phyloP scores from a whole-genome alignment of 2,113 vertebrate species.

The Anolis sagrei region DNA sequence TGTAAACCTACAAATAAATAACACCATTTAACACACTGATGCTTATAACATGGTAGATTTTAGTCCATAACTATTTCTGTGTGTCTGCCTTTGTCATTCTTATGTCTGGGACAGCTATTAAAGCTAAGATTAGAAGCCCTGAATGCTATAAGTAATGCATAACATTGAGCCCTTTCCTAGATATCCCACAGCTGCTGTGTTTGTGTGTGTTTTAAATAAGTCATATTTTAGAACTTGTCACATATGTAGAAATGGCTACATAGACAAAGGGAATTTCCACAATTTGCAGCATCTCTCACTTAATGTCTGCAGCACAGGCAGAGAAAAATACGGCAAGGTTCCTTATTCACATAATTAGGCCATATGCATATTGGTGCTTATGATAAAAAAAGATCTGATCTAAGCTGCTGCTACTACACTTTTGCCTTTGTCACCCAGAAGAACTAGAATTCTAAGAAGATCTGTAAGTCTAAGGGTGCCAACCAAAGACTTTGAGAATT shows the following conservation, averaged over 20 bases:
- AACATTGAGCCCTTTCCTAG: not conserved
- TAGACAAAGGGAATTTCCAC: not conserved
- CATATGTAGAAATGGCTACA: not conserved
- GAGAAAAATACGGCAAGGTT: not conserved
- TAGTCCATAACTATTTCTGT: not conserved
- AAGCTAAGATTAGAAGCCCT: not conserved
- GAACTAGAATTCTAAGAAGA: not conserved
- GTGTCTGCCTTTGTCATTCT: not conserved
- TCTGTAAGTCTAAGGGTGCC: not conserved
- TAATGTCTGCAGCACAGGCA: not conserved
- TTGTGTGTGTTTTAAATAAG: not conserved
- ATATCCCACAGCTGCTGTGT: not conserved
- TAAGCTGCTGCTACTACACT: not conserved
- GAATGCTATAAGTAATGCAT: not conserved
- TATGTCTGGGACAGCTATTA: too few relatives aligned
- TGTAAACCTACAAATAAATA: not conserved
- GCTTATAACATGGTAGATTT: not conserved
- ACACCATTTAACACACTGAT: not conserved
- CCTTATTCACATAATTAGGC: not conserved
- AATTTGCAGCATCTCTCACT: not conserved
- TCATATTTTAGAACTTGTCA: not conserved
- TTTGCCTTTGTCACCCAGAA: not conserved
- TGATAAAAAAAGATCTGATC: not conserved
- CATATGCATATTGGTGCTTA: not conserved
- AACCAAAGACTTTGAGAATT: not conserved